Percentiles rank a stretch among this genome's conserved stretches.
These are phyloP conservation scores for Chelmon rostratus DNA, from an alignment of 2,797 vertebrate genomes.

Conservation along the genomic window DNA sequence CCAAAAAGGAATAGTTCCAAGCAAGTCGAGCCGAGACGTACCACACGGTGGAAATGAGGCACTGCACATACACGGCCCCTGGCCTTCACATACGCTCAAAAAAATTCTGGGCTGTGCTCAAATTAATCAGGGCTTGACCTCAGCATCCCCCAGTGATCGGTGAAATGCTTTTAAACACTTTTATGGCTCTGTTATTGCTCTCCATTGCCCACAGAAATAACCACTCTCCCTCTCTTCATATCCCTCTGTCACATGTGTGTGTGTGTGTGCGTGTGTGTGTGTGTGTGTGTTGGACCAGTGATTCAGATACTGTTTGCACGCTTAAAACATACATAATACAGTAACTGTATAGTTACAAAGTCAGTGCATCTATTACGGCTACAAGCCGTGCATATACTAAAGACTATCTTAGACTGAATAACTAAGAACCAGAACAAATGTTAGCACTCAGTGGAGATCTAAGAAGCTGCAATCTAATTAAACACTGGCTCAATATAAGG, in stretches of 20 bases:
- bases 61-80: background rate
- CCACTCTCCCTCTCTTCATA: background rate
- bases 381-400: background rate
- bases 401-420: conserved; percentile 5
- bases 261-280: background rate
- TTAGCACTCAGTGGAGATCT: background rate
- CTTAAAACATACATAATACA: background rate
- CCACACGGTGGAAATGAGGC: no score
- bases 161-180: conserved; percentile 44
- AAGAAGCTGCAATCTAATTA: conserved; percentile 29
- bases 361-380: background rate
- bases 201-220: conserved; percentile 20
- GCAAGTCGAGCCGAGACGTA: no score
- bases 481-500: background rate
- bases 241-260: background rate
- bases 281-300: no score
- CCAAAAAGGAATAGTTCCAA: no score
- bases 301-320: background rate
- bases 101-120: background rate
- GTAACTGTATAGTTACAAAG: background rate
- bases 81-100: background rate
- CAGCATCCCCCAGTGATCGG: conserved; percentile 20
- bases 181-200: conserved; percentile 27
- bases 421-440: background rate
- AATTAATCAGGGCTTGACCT: conserved; percentile 27